These are phyloP conservation scores for Morbakka virulenta DNA, from an alignment of 30 jellyfish, hydroid and myxozoan species.

Conservation along the genomic window DNA sequence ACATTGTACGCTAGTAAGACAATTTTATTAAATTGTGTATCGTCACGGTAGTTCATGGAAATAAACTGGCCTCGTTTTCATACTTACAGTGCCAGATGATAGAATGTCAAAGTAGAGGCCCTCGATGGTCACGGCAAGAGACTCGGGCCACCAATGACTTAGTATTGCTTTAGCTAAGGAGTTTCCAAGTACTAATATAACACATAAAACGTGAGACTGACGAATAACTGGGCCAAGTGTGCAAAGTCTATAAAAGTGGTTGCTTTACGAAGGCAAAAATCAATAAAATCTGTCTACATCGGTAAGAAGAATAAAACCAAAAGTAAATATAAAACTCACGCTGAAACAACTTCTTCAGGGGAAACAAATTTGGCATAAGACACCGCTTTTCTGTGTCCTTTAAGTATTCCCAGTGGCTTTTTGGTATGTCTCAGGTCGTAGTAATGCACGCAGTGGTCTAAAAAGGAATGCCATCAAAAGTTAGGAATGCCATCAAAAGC, in stretches of 20 bases:
- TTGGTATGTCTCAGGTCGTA: conserved; percentile 86
- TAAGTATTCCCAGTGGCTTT: conserved; percentile 77
- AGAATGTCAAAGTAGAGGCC: too few species aligned
- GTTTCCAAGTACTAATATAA: too few species aligned
- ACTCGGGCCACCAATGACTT: too few species aligned
- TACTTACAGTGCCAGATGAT: too few species aligned
- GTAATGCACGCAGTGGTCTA: conserved; percentile 94
- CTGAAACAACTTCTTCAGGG: conserved; percentile 82
- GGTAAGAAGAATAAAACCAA: background rate
- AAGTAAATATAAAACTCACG: conserved; percentile 61
- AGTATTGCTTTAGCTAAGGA: too few species aligned
- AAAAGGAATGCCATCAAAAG: background rate
- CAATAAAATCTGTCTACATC: background rate
- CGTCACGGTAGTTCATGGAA: too few species aligned
- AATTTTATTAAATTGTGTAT: too few species aligned
- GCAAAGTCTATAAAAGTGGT: background rate
- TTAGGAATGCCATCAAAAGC: too few species aligned
- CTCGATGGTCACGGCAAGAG: too few species aligned
- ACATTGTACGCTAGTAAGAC: too few species aligned
- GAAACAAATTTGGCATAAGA: conserved; percentile 86
- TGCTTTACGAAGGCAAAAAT: background rate
- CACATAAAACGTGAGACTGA: too few species aligned
- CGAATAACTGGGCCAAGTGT: background rate
- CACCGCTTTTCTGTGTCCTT: conserved; percentile 96
- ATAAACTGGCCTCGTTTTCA: too few species aligned